Base-by-base conservation (phyloP, 2,113 vertebrate species). In the Melospiza melodia region DNA sequence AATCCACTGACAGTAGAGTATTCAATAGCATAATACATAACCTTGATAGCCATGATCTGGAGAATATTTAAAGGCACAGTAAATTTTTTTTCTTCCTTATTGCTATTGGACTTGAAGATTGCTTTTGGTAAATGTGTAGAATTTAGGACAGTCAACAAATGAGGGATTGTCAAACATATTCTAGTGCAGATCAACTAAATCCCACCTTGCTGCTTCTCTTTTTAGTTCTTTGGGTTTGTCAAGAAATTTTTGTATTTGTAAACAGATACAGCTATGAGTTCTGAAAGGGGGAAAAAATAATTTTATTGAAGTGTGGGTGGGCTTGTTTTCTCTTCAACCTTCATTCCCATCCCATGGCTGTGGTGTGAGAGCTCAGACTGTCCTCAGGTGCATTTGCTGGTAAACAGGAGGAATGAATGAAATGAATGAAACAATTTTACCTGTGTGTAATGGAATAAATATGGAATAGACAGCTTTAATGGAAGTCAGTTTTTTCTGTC, bases 241-340 rank as follows among this genome's bases (percentile, higher is more conserved):
- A 37, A 39, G 20, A 51, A 49, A 57, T 22, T 8, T 39, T 28
- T 39, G 10, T 33, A 5, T 67, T 44, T 62, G 16, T 41, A 41
- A 62, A 46, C 4, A 37, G 23, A 33, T 20, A 25, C 5, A 30
- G 19, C 41, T 72, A 21, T 27, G 44, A 62, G n/a, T 73, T 74
- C 31, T 58, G 43, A 69, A 61, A 31, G 8, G 4, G 3, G 9
- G 23, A 23, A 10, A 1, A 6, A 3, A 15, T 19, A 4, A 1
- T 52, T 85, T 43, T 33, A 21, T 30, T 72, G n/a, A 18, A 15
- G 9, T 2, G 0, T 71, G 14, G 15, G 3, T 61, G 22, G 13
- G n/a, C 5, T 58, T 75, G 24, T 85, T 51, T 75, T n/a, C 15
- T 31, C 11, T 23, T 69, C 54, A 30, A 13, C 8, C 6, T 62